These are phyloP conservation scores for Trichoplax adhaerens DNA, from an alignment of 37 sponge, comb jelly and placozoan genomes.

Conservation along the genomic window DNA sequence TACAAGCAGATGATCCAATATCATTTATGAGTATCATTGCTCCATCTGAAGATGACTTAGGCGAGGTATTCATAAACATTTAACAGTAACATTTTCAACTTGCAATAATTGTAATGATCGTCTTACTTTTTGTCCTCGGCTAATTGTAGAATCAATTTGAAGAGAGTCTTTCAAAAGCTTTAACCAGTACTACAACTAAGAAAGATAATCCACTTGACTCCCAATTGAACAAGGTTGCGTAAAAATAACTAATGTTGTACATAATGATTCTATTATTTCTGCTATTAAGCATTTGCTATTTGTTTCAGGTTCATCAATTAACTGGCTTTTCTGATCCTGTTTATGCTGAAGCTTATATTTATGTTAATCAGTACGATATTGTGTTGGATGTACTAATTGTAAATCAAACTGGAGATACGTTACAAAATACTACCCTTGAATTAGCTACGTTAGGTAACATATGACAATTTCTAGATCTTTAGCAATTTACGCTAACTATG, in stretches of 20 bases:
- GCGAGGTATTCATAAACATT: constrained; percentile 25
- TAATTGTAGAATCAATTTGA: constrained; percentile 47
- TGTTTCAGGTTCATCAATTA: constrained; percentile 79
- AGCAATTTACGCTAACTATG: neutral
- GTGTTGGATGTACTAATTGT: constrained; percentile 93
- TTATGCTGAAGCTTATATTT: constrained; percentile 97
- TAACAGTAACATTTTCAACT: neutral
- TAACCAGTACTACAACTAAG: constrained; percentile 18
- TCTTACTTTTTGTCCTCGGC: too few species aligned
- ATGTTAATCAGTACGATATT: constrained; percentile 98
- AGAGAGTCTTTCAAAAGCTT: constrained; percentile 63
- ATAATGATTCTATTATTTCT: neutral
- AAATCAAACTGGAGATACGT: constrained; percentile 92
- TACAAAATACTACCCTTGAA: constrained; percentile 87
- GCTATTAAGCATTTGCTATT: neutral
- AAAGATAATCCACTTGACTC: constrained; percentile 25
- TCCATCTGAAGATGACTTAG: constrained; percentile 26
- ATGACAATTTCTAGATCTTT: neutral
- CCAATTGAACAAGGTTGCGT: constrained; percentile 64
- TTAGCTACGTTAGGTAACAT: constrained; percentile 80
- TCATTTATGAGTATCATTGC: constrained; percentile 43
- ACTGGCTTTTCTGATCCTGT: constrained; percentile 99
- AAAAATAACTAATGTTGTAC: too few species aligned
- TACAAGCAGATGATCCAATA: constrained; percentile 73
- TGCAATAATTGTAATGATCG: neutral